A percentile compares a stretch with the other conserved stretches of the same genome.
Evolutionary conservation across 2,113 vertebrate genomes (phyloP).

Genomic region (Ochotona curzoniae): DNA sequence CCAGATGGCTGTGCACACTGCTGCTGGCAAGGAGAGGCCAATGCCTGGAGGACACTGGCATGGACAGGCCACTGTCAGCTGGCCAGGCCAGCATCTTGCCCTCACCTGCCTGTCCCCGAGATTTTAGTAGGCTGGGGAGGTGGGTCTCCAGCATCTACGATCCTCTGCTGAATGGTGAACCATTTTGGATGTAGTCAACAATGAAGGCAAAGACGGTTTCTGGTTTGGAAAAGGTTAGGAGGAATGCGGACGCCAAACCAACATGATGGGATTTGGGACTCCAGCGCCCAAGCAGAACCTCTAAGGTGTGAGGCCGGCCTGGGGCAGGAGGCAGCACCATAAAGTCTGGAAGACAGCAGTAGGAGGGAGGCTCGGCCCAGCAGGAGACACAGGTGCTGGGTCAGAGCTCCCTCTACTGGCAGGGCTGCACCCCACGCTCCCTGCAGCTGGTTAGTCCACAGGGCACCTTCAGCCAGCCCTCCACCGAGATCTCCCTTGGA

Average conservation of each 20-base stretch:
- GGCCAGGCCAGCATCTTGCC: background rate
- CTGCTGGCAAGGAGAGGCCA: background rate
- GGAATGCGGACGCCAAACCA: background rate
- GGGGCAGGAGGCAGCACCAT: too few relatives aligned
- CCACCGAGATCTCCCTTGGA: too few relatives aligned
- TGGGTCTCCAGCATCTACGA: background rate
- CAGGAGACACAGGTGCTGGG: background rate
- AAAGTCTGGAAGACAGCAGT: too few relatives aligned
- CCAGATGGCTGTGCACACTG: background rate
- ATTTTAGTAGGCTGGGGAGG: background rate
- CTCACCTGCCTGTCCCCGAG: too few relatives aligned
- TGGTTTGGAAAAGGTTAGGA: too few relatives aligned
- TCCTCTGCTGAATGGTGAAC: background rate
- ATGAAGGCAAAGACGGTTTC: background rate
- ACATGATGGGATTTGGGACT: background rate
- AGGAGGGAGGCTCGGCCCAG: background rate
- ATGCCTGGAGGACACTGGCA: background rate
- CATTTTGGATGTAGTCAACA: background rate
- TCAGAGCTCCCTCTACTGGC: rapidly evolving
- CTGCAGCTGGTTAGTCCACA: background rate
- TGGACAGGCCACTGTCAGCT: background rate
- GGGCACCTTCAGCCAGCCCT: background rate
- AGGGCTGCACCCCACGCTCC: background rate
- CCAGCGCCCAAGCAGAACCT: background rate
- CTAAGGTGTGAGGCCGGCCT: too few relatives aligned